Evolutionary conservation across 2,113 vertebrate species (phyloP).

Genomic region (Pseudorasbora parva): DNA sequence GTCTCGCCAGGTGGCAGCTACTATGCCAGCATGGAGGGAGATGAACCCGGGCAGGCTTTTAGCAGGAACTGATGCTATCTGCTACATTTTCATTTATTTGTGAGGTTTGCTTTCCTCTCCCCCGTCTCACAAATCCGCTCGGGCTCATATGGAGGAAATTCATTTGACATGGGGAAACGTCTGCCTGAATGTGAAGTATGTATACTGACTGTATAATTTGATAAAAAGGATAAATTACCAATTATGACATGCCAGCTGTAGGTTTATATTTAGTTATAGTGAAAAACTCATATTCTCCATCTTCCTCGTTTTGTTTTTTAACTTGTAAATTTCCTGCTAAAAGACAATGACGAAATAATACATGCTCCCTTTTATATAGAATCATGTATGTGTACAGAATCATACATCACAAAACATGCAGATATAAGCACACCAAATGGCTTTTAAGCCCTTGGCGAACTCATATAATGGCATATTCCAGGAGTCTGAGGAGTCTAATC

Average conservation of each 20-base stretch:
- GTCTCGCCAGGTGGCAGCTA: slow-evolving; percentile 46
- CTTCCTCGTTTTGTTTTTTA: slow-evolving; percentile 3
- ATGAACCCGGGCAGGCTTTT: slow-evolving; percentile 28
- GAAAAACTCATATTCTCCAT: slow-evolving; percentile 10
- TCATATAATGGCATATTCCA: slow-evolving; percentile 20
- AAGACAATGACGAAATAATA: neutral
- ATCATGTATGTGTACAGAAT: neutral
- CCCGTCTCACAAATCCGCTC: slow-evolving; percentile 28
- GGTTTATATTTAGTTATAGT: neutral
- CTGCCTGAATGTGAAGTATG: neutral
- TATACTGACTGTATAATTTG: neutral
- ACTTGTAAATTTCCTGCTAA: neutral
- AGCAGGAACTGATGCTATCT: slow-evolving; percentile 38
- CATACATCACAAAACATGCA: neutral
- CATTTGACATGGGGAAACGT: slow-evolving; percentile 8
- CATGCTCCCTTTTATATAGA: neutral
- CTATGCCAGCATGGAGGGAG: slow-evolving; percentile 10
- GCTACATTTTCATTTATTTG: slow-evolving; percentile 25
- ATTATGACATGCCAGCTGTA: slow-evolving; percentile 17
- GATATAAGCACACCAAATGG: neutral
- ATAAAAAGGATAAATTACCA: slow-evolving; percentile 11
- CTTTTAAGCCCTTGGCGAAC: slow-evolving; percentile 22
- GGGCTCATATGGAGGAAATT: slow-evolving; percentile 29
- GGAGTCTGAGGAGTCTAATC: slow-evolving; percentile 20
- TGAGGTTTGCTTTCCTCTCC: slow-evolving; percentile 38